A percentile compares a stretch with the other conserved stretches of the same genome.
Conservation (phyloP, 53 echinoderm and acorn worm genomes). For the Holothuria scabra region DNA sequence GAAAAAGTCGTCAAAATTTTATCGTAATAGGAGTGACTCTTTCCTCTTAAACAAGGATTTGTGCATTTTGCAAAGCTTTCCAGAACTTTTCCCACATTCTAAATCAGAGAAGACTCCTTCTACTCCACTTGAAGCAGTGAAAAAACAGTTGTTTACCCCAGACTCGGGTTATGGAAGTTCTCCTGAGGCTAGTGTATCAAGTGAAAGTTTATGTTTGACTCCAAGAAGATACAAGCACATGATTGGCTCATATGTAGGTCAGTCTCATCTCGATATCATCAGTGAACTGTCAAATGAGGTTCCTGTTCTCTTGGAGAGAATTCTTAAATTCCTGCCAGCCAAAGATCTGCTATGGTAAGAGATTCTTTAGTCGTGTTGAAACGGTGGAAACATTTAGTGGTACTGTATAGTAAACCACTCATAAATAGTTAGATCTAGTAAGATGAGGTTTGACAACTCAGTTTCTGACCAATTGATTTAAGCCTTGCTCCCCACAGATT, state of each 20-base stretch:
- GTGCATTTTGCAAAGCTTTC: slow-evolving; percentile 16
- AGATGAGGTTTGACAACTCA: too few relatives aligned
- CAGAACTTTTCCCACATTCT: not conserved
- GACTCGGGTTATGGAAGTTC: slow-evolving; percentile 40
- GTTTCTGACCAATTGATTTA: too few relatives aligned
- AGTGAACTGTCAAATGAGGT: not conserved
- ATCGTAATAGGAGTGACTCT: slow-evolving; percentile 33
- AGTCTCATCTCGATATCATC: not conserved
- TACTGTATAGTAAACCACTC: too few relatives aligned
- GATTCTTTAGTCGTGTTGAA: not conserved
- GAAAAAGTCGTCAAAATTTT: slow-evolving; percentile 24
- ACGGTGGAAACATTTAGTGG: too few relatives aligned
- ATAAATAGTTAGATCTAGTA: too few relatives aligned
- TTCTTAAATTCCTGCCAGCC: slow-evolving; percentile 15
- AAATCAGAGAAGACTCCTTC: not conserved
- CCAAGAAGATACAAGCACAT: not conserved
- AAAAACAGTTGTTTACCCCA: slow-evolving; percentile 44
- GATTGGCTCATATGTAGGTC: not conserved
- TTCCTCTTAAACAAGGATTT: slow-evolving; percentile 8
- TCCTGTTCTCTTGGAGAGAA: slow-evolving; percentile 9
- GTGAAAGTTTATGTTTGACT: not conserved
- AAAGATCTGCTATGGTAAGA: slow-evolving; percentile 23
- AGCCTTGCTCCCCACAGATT: too few relatives aligned
- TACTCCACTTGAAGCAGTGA: not conserved
- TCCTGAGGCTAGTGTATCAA: not conserved